Conservation (phyloP, 2,797 vertebrate genomes). For the Acanthurus leucopareius region DNA sequence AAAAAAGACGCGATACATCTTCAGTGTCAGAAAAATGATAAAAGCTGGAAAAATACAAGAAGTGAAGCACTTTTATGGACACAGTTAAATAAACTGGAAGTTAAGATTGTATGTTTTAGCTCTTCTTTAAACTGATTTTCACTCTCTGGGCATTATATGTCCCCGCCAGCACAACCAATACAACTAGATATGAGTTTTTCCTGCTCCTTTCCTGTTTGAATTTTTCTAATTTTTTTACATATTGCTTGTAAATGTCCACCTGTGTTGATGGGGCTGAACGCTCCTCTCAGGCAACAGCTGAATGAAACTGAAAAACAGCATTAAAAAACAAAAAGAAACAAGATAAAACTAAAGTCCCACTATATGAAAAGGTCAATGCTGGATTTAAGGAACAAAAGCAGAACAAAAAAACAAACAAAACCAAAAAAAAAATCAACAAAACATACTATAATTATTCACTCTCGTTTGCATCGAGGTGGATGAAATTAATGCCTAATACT, state of each 20-base stretch:
- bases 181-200: not conserved
- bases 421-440: not conserved
- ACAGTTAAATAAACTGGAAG: slow-evolving; percentile 39
- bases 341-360: not conserved
- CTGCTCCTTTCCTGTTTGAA: not conserved
- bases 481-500: slow-evolving; percentile 61
- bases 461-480: slow-evolving; percentile 24
- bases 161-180: slow-evolving; percentile 20
- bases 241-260: slow-evolving; percentile 8
- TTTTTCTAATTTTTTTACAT: not conserved
- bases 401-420: not conserved
- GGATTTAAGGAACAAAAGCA: not conserved
- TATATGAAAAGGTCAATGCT: not conserved
- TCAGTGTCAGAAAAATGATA: slow-evolving; percentile 45
- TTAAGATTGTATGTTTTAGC: slow-evolving; percentile 43
- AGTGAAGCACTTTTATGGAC: slow-evolving; percentile 40
- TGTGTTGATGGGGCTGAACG: not conserved
- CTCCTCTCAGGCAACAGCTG: not conserved
- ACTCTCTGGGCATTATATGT: slow-evolving; percentile 5
- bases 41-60: slow-evolving; percentile 24
- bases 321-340: not conserved
- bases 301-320: not conserved
- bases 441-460: not conserved
- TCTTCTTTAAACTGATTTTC: slow-evolving; percentile 24
- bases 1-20: slow-evolving; percentile 18